These are phyloP conservation scores for Cheirogaleus medius DNA, from an alignment of 2,113 vertebrate species.

Conservation along the genomic window DNA sequence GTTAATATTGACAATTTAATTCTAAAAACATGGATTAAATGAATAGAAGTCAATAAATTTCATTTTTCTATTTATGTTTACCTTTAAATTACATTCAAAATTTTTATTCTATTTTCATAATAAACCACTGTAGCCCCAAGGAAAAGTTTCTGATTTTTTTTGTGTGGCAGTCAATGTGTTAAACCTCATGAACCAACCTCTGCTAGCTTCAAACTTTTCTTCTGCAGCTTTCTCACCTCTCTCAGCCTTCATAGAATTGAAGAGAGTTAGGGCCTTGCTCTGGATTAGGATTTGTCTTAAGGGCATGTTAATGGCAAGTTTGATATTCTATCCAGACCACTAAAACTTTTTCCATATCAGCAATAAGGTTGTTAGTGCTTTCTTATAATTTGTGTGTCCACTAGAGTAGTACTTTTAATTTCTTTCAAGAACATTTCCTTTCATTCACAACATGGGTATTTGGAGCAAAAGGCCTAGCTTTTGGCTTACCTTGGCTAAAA, in stretches of 20 bases:
- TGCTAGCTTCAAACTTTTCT: background rate
- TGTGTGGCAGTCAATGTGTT: background rate
- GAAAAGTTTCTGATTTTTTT: too few relatives aligned
- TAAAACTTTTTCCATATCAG: background rate
- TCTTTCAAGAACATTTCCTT: background rate
- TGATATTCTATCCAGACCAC: background rate
- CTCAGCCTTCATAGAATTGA: background rate
- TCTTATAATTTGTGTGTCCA: background rate
- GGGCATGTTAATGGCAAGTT: background rate
- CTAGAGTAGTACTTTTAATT: background rate
- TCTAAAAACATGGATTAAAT: too few relatives aligned
- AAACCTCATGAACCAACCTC: background rate
- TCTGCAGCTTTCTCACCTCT: background rate
- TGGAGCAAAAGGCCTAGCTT: background rate
- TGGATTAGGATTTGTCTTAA: background rate
- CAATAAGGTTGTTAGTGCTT: background rate
- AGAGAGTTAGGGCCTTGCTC: background rate
- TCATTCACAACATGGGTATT: background rate
- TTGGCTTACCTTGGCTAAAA: background rate
- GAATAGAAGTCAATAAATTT: too few relatives aligned
- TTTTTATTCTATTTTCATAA: too few relatives aligned
- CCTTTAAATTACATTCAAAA: too few relatives aligned
- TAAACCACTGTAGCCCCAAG: too few relatives aligned
- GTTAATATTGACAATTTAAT: too few relatives aligned
- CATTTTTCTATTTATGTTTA: too few relatives aligned